Base-by-base conservation (phyloP, 2,797 vertebrate genomes). In the Fratercula arctica region DNA sequence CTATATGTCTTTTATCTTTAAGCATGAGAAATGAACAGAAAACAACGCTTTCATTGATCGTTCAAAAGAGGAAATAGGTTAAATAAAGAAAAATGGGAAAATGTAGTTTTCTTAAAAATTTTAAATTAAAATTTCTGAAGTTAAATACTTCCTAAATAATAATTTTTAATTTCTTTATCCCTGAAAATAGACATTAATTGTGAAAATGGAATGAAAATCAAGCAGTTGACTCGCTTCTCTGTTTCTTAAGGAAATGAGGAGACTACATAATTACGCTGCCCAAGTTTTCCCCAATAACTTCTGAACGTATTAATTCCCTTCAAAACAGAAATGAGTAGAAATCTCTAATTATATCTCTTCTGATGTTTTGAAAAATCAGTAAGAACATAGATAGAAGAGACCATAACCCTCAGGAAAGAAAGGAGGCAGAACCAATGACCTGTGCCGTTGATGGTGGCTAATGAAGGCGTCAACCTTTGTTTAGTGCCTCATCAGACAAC, bases 141-240 rank as follows among this genome's bases (percentile, higher is more conserved):
- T 26, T 68, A 77, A 39, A 35, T 54, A 35, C 13, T 31, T 72
- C 16, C 11, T 64, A 56, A 68, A 76, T 35, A 21, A 3, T 51
- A 0, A 5, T 39, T 23, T 85, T 61, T 72, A 3, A 60, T 72
- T 82, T 68, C 10, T 51, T 66, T 75, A 33, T 60, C 18, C 4
- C 25, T 77, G 25, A 84, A 86, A 84, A 87, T 39, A 29, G 4
- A 41, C 9, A 25, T 31, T 57, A 33, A 43, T 84, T 74, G 28
- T 76, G 63, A 63, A 90, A 80, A 64, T 0, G 8, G 4, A 72
- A 68, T 26, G 1, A 37, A 53, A 75, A 16, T 54, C 21, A 64
- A 59, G 35, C 13, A 26, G 29, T 46, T 85, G 11, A 73, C 26
- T 79, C 46, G 4, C 8, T 64, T 46, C 48, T 70, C 0, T 0